phyloP scores from a whole-genome alignment of 1,140 invertebrate genomes.

The Drosophila busckii region DNA sequence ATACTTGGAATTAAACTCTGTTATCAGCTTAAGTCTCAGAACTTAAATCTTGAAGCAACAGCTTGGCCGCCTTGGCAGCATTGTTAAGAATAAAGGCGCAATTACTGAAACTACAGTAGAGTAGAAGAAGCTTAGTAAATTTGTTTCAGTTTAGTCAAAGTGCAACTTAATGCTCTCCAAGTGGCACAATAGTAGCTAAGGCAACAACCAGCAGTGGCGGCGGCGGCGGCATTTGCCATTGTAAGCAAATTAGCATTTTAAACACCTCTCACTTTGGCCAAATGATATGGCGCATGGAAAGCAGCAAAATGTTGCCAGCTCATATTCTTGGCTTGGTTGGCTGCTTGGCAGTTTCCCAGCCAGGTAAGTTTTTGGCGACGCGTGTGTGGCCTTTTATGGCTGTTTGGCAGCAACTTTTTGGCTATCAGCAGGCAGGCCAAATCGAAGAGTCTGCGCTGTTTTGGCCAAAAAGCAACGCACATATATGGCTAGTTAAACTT shows the following conservation, averaged over 20 bases:
- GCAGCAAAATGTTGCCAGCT: constrained; percentile 17
- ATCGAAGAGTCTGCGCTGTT: constrained; percentile 49
- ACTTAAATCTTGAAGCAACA: no score
- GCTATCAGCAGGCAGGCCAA: constrained; percentile 67
- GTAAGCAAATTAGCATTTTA: constrained; percentile 72
- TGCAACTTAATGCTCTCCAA: not conserved
- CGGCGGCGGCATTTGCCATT: constrained; percentile 36
- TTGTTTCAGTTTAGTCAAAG: not conserved
- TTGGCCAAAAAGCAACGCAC: constrained; percentile 52
- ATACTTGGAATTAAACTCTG: no score
- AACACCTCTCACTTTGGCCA: constrained; percentile 71
- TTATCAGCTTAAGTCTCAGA: no score
- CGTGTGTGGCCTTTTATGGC: constrained; percentile 66
- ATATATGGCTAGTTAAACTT: constrained; percentile 69
- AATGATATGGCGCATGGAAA: constrained; percentile 64
- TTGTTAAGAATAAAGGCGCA: no score
- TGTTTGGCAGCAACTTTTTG: constrained; percentile 52
- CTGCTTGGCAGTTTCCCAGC: constrained; percentile 34
- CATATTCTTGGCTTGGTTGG: not conserved
- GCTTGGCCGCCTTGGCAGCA: no score
- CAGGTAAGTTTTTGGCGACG: constrained; percentile 46
- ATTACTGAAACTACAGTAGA: no score
- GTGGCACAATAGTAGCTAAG: constrained; percentile 8
- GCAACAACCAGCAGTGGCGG: constrained; percentile 9
- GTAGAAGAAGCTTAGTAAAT: no score